These are phyloP conservation scores for Diploscapter pachys DNA, from an alignment of 1,140 invertebrate species.

Conservation along the genomic window DNA sequence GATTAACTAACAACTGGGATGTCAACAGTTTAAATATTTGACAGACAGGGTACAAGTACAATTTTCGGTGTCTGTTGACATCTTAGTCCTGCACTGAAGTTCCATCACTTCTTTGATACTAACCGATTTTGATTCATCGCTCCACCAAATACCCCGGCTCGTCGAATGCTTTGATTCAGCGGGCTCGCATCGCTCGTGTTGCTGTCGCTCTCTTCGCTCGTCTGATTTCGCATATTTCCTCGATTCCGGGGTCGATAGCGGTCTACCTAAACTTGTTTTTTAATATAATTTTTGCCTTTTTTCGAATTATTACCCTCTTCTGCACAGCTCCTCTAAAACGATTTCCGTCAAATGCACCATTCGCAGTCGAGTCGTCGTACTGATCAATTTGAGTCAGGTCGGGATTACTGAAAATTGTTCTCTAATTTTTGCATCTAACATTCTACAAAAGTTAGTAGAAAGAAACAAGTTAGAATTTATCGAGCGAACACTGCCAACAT, in stretches of 20 bases:
- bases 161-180: conserved; percentile 2
- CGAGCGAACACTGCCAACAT: too few species aligned
- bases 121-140: too few species aligned
- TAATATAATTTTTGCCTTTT: conserved; percentile 13
- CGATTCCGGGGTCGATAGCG: background rate
- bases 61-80: background rate
- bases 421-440: background rate
- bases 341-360: conserved; percentile 7
- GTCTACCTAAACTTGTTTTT: conserved; percentile 11
- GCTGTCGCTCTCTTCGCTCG: conserved; percentile 28
- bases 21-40: too few species aligned
- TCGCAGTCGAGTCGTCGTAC: conserved; percentile 20
- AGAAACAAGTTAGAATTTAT: too few species aligned
- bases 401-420: conserved; percentile 16
- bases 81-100: background rate
- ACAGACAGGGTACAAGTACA: background rate
- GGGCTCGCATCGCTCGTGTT: conserved; percentile 20
- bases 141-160: background rate
- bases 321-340: conserved; percentile 23
- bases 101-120: background rate
- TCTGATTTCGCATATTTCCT: conserved; percentile 16
- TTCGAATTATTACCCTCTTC: conserved; percentile 17
- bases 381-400: conserved; percentile 18
- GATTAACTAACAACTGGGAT: too few species aligned
- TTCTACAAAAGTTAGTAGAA: too few species aligned